A percentile compares a stretch with the other conserved stretches of the same genome.
phyloP scores from a whole-genome alignment of 1,140 invertebrate species.

The Agraylea sexmaculata region DNA sequence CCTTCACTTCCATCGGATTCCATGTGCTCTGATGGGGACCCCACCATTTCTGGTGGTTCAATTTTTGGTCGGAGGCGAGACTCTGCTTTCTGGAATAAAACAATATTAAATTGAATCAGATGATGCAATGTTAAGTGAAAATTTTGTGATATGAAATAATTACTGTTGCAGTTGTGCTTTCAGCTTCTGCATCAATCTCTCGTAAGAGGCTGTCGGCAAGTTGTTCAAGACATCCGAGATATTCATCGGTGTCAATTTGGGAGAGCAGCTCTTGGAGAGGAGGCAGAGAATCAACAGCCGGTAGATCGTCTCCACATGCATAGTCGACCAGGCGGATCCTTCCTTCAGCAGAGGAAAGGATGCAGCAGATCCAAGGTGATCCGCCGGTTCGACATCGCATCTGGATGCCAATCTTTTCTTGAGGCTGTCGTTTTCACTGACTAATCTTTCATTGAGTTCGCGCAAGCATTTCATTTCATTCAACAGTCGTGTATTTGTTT shows the following conservation, averaged over 20 bases:
- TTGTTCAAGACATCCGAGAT: slow-evolving; percentile 59
- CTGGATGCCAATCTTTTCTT: slow-evolving; percentile 38
- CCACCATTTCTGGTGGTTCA: slow-evolving; percentile 51
- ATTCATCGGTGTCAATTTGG: slow-evolving; percentile 50
- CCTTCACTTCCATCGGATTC: slow-evolving; percentile 56
- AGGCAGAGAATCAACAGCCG: slow-evolving; percentile 62
- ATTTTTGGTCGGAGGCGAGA: slow-evolving; percentile 14
- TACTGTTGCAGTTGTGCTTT: slow-evolving; percentile 54
- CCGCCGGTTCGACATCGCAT: slow-evolving; percentile 30
- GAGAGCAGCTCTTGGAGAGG: slow-evolving; percentile 67
- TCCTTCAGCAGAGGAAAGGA: slow-evolving; percentile 78
- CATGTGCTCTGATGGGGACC: slow-evolving; percentile 64
- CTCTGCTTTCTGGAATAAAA: slow-evolving; percentile 17
- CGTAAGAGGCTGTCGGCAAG: slow-evolving; percentile 66
- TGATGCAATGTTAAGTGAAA: background rate
- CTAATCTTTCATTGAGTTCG: slow-evolving; percentile 50
- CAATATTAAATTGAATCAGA: slow-evolving; percentile 9
- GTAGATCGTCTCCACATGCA: slow-evolving; percentile 39
- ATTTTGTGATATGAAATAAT: background rate
- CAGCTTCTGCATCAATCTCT: slow-evolving; percentile 63
- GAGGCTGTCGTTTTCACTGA: slow-evolving; percentile 50
- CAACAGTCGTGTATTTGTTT: slow-evolving; percentile 50
- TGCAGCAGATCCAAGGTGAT: slow-evolving; percentile 61
- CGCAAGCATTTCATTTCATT: slow-evolving; percentile 53
- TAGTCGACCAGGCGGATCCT: slow-evolving; percentile 48